Evolutionary conservation across 2,888 invertebrate genomes (phyloP), one percentile per base, ranked within the genome.

Genomic region (Ornithoptera alexandrae): DNA sequence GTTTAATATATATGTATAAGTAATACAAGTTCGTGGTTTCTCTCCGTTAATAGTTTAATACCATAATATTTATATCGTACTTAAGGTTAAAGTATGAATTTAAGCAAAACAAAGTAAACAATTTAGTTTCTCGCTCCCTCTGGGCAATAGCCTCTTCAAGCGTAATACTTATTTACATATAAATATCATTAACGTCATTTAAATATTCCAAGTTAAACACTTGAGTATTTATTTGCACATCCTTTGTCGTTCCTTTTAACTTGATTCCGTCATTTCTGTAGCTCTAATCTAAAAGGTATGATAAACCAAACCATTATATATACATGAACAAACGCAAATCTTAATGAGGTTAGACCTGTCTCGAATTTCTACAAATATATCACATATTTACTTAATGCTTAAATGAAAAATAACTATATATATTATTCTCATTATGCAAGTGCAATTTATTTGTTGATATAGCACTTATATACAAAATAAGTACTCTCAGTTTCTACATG

Each of bases 161-260:
- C n/a, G 46, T 17, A 65, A 50, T n/a, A 46, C 46, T 46, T 22
- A 58, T 39, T 58, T 57, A 36, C 20, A 42, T 65, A 24, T 59
- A 30, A 65, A 65, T 65, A 46, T 65, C 46, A 65, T 46, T 59
- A 46, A 5, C 12, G 8, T n/a, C 42, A 24, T 12, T 30, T 65
- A 5, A 59, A 12, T 65, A 50, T 65, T 65, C 0, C 50, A 59
- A 50, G 17, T 30, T 24, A 22, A 58, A 2, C 15, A 36, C 18
- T 62, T 1, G 17, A 22, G 42, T 58, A 17, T 65, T 58, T 36
- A 15, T 57, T 57, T 24, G 22, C 0, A 22, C 57, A 22, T 15
- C 20, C 57, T 57, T 57, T 22, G 57, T 18, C 2, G 17, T 50
- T 50, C 53, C 4, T 53, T 53, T 53, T 53, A n/a, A 53, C 53